Base-by-base conservation (phyloP, 37 sponge, comb jelly and placozoan genomes). In the Crambe crambe region DNA sequence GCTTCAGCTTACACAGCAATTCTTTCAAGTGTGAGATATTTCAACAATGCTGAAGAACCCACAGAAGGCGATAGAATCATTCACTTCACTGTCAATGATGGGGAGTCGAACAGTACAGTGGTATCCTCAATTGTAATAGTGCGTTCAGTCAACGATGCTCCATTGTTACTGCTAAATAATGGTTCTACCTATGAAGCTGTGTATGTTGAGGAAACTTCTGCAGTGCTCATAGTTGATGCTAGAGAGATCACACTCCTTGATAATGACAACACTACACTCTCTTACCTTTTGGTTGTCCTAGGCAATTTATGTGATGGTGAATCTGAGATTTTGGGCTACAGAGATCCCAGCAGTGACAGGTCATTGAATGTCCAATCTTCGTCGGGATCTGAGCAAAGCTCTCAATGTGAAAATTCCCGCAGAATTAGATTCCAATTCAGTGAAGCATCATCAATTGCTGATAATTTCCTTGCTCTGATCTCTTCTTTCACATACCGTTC, bases 31-130 rank as follows among this genome's bases (percentile, higher is more conserved):
- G 51, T 91, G 26, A 5, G 5, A 6, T 91, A 91, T 42, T 87
- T 41, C 61, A 91, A 91, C 66, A 51, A 38, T 70, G 81, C 76
- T 20, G 84, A 74, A 5, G 88, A 91, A 60, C 92, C 88, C 3
- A 75, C 38, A 66, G 51, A 3, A n/a, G 81, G 58, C 1, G 40
- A 21, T 18, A 51, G 87, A 36, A 32, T 29, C 36, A 51, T 87
- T 8, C 22, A 38, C 8, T 29, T 77, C n/a, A 23, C 73, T 0
- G 67, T 66, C n/a, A 83, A 35, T 47, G 89, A 83, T 62, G 89
- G 84, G 22, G 58, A 73, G 57, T 37, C 27, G 22, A 80, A 80
- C 65, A 85, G 77, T 31, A 42, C 76, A 35, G 12, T 60, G 10
- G 77, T 34, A 20, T 34, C 32, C 3, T 41, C 85, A 10, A 78